A percentile compares a stretch with the other conserved stretches of the same genome.
Evolutionary conservation across 2,888 invertebrate genomes (phyloP).

Genomic region (Plebejus argus): DNA sequence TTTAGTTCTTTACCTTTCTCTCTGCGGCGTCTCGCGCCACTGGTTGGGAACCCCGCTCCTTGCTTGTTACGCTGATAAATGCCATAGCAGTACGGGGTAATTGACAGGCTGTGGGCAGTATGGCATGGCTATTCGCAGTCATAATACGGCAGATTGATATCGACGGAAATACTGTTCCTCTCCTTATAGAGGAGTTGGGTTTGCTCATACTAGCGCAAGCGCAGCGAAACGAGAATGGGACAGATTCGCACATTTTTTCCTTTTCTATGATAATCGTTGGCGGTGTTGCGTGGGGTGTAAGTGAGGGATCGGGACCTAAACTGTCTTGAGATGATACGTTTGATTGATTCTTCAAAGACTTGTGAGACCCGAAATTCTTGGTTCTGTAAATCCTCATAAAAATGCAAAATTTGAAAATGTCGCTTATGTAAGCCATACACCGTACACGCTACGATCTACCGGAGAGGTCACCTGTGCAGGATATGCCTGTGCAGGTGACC

Average conservation of each 20-base stretch:
- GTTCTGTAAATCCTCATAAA: no score
- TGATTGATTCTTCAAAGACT: background rate
- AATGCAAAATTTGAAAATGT: no score
- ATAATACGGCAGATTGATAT: slow-evolving; percentile 6
- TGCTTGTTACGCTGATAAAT: slow-evolving; percentile 48
- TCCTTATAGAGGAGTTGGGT: background rate
- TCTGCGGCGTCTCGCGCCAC: background rate
- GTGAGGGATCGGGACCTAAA: background rate
- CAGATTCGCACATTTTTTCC: no score
- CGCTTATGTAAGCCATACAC: no score
- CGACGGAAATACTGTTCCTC: background rate
- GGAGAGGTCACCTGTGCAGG: no score
- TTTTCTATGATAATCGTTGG: no score
- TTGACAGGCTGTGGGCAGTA: slow-evolving; percentile 48
- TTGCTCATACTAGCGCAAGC: background rate
- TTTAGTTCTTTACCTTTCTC: background rate
- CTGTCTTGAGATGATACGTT: background rate
- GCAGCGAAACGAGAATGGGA: background rate
- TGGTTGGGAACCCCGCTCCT: background rate
- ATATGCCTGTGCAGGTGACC: no score
- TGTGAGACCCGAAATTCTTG: background rate
- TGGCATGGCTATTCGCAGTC: slow-evolving; percentile 34
- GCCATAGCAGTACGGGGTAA: slow-evolving; percentile 45
- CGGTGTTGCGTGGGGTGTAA: background rate
- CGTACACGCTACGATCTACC: no score